phyloP scores from a whole-genome alignment of 2,888 invertebrate species.

The Rhodophaea formosa region DNA sequence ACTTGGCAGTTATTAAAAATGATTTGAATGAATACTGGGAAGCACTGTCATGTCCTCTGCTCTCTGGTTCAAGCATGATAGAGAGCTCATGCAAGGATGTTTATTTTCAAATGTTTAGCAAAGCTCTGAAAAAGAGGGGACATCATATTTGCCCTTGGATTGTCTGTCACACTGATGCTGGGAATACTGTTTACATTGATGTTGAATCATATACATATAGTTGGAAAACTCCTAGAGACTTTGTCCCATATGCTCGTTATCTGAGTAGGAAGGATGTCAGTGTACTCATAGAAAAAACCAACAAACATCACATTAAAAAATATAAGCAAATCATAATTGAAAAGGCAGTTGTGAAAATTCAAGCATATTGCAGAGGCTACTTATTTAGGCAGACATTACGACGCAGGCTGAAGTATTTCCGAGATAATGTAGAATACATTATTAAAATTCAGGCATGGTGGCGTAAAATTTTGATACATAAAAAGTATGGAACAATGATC shows the following conservation, averaged over 20 bases:
- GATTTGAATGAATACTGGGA: conserved; percentile 63
- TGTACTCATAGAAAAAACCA: conserved; percentile 64
- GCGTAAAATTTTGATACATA: conserved; percentile 73
- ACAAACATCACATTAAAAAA: conserved; percentile 66
- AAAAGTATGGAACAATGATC: conserved; percentile 64
- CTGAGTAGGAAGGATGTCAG: conserved; percentile 69
- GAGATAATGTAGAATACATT: conserved; percentile 62
- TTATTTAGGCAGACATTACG: conserved; percentile 74
- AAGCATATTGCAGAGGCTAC: conserved; percentile 83
- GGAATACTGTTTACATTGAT: conserved; percentile 77
- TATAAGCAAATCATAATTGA: conserved; percentile 64
- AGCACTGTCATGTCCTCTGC: conserved; percentile 50
- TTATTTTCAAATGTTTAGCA: conserved; percentile 75
- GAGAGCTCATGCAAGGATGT: conserved; percentile 64
- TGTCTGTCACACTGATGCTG: conserved; percentile 73
- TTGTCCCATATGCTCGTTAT: conserved; percentile 72
- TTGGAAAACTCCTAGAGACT: conserved; percentile 77
- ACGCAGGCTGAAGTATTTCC: conserved; percentile 61
- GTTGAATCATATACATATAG: conserved; percentile 74
- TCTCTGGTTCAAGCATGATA: conserved; percentile 45
- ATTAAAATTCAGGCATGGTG: conserved; percentile 84
- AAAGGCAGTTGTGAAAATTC: conserved; percentile 75
- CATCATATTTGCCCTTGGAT: conserved; percentile 75
- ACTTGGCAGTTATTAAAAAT: conserved; percentile 65
- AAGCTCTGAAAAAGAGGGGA: conserved; percentile 65